Conservation (phyloP, 2,797 vertebrate species). For the Eulemur coronatus region DNA sequence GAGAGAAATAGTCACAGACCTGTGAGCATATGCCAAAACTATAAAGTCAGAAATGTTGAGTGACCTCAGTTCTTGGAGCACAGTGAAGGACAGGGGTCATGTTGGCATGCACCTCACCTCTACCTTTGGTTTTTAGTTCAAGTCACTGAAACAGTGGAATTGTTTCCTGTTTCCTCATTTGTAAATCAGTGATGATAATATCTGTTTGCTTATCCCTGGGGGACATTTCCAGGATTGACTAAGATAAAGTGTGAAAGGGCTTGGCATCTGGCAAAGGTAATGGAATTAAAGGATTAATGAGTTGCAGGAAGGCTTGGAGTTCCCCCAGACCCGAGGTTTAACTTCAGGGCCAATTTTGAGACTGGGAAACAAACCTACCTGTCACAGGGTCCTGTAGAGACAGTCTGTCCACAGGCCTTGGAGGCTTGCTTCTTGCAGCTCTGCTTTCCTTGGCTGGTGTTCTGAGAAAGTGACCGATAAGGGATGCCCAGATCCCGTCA, state of each 20-base stretch:
- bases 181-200: neutral
- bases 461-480: neutral
- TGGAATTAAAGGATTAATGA: constrained; percentile 20
- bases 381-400: neutral
- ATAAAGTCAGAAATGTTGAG: neutral
- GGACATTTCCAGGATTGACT: neutral
- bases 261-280: neutral
- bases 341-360: neutral
- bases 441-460: neutral
- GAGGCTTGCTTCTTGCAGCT: neutral
- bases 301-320: neutral
- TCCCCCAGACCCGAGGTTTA: neutral
- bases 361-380: neutral
- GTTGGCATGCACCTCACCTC: neutral
- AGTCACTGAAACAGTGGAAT: neutral
- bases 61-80: neutral
- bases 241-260: neutral
- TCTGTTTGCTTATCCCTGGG: neutral
- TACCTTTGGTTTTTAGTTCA: neutral
- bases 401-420: neutral
- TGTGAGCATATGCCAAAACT: neutral
- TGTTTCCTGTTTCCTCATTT: neutral
- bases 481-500: neutral
- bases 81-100: neutral
- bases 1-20: neutral